These are phyloP conservation scores for Wasmannia auropunctata DNA, from an alignment of 1,140 invertebrate genomes.

Conservation along the genomic window DNA sequence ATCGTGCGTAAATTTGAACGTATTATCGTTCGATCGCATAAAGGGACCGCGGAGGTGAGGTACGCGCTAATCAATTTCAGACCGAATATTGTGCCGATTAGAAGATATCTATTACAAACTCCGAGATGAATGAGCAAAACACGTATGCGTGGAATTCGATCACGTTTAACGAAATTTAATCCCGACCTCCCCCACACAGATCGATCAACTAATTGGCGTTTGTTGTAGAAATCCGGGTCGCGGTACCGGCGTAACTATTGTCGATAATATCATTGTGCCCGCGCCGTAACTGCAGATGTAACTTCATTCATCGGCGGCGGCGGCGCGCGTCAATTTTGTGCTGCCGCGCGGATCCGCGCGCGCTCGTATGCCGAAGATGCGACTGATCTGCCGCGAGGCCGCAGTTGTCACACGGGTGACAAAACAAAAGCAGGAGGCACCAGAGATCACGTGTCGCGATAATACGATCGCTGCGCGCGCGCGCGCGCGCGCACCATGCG, in stretches of 20 bases:
- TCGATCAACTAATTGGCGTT: constrained; percentile 57
- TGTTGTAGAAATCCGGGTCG: constrained; percentile 51
- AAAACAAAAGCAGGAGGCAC: constrained; percentile 46
- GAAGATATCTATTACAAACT: constrained; percentile 50
- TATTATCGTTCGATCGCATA: background rate
- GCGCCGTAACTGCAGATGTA: constrained; percentile 32
- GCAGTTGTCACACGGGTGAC: constrained; percentile 31
- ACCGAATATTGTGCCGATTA: constrained; percentile 30
- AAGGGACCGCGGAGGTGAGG: background rate
- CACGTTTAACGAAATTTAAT: constrained; percentile 54
- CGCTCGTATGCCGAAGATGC: constrained; percentile 3
- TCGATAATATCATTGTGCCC: constrained; percentile 34
- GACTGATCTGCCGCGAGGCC: background rate
- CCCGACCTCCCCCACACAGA: constrained; percentile 19
- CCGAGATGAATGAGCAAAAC: constrained; percentile 43
- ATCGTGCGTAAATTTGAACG: background rate
- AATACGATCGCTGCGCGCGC: constrained; percentile 27
- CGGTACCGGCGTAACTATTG: constrained; percentile 32
- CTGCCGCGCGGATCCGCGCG: background rate
- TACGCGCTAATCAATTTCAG: background rate
- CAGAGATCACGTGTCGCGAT: constrained; percentile 57
- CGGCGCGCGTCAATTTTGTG: constrained; percentile 34
- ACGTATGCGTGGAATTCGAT: constrained; percentile 33
- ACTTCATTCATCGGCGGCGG: constrained; percentile 39
- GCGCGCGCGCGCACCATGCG: too few species aligned